phyloP scores from a whole-genome alignment of 2,888 invertebrate genomes.

The Drosophila borealis region DNA sequence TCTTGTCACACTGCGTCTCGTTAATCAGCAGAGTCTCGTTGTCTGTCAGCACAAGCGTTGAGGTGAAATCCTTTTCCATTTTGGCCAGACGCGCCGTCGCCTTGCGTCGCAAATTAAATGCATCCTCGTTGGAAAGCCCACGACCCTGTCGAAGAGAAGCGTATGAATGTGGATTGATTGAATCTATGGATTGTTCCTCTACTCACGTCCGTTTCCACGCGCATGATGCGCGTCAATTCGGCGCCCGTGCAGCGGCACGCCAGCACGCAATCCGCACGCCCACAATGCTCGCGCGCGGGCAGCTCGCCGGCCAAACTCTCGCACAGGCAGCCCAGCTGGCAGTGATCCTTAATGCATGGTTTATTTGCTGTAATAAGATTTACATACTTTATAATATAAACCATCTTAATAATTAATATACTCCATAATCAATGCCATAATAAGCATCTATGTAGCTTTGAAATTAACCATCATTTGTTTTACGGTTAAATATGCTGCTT shows the following conservation, averaged over 20 bases:
- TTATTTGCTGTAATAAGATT: slow-evolving; percentile 59
- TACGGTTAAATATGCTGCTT: too few species aligned
- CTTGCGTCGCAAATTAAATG: slow-evolving; percentile 82
- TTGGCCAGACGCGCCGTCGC: slow-evolving; percentile 87
- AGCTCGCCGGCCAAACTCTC: slow-evolving; percentile 86
- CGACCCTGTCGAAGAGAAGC: slow-evolving; percentile 66
- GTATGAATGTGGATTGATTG: not conserved
- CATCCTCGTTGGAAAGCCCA: slow-evolving; percentile 83
- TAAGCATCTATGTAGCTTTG: too few species aligned
- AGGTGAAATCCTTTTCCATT: slow-evolving; percentile 90
- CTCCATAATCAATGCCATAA: too few species aligned
- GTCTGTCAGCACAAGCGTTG: slow-evolving; percentile 89
- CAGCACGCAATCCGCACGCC: slow-evolving; percentile 85
- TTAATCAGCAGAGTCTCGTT: slow-evolving; percentile 89
- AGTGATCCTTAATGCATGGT: slow-evolving; percentile 86
- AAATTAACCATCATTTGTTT: too few species aligned
- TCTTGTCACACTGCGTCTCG: slow-evolving; percentile 85
- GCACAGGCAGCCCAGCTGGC: slow-evolving; percentile 89
- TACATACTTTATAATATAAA: not conserved
- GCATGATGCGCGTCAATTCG: slow-evolving; percentile 78
- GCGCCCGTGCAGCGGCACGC: slow-evolving; percentile 85
- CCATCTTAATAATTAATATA: too few species aligned
- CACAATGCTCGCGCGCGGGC: slow-evolving; percentile 87
- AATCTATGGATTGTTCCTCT: not conserved
- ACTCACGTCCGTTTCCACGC: slow-evolving; percentile 82